These are phyloP conservation scores for Linyphia triangularis DNA, from an alignment of 2,888 invertebrate species.

Conservation along the genomic window DNA sequence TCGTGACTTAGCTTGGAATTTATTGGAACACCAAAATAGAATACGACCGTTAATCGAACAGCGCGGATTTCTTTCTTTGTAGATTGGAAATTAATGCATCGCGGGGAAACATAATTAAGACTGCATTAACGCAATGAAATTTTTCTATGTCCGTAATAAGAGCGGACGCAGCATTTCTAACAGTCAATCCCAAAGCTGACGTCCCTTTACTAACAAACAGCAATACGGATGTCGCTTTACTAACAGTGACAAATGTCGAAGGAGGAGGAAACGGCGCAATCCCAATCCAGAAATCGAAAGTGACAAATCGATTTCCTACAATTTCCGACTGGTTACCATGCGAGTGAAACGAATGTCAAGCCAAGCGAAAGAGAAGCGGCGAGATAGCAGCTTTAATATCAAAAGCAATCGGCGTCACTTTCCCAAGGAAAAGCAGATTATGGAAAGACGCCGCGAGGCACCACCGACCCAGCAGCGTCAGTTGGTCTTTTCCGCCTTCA, in stretches of 20 bases:
- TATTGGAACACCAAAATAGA: too few species aligned
- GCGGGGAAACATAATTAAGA: too few species aligned
- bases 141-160: background rate
- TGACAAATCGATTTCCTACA: constrained; percentile 16
- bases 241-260: background rate
- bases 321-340: constrained; percentile 40
- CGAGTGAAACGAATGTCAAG: constrained; percentile 25
- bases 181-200: too few species aligned
- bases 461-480: background rate
- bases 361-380: background rate
- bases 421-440: constrained; percentile 6
- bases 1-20: too few species aligned
- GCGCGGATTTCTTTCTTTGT: too few species aligned
- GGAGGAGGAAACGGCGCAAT: too few species aligned
- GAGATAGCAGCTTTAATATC: background rate
- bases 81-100: too few species aligned
- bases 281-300: constrained; percentile 3
- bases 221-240: background rate
- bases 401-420: background rate
- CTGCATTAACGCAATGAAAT: too few species aligned
- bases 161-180: background rate
- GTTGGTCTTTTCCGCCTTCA: constrained; percentile 11
- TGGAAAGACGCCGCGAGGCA: background rate
- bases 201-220: too few species aligned
- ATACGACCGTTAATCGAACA: too few species aligned